Evolutionary conservation across 2,113 vertebrate genomes (phyloP).

Genomic region (Amphiprion percula): DNA sequence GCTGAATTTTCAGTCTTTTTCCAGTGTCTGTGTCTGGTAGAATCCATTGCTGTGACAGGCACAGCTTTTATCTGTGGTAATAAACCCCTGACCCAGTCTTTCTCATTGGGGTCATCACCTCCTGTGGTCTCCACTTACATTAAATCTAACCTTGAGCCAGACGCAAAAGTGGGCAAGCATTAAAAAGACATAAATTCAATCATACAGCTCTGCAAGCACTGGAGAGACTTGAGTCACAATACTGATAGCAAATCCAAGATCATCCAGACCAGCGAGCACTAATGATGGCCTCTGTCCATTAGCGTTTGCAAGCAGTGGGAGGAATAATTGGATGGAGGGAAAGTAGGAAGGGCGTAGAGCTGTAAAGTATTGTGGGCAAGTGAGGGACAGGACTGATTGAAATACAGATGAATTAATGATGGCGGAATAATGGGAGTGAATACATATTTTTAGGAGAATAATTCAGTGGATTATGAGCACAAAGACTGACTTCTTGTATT

Average conservation of each 20-base stretch:
- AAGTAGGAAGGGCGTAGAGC: slow-evolving; percentile 16
- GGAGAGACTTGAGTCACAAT: slow-evolving; percentile 42
- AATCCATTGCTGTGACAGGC: slow-evolving; percentile 3
- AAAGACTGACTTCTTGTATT: slow-evolving; percentile 24
- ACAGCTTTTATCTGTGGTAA: neutral
- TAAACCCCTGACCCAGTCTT: slow-evolving; percentile 4
- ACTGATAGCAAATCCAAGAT: slow-evolving; percentile 38
- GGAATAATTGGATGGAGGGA: slow-evolving; percentile 13
- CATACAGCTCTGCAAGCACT: slow-evolving; percentile 45
- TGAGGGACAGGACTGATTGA: neutral
- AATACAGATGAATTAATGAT: slow-evolving; percentile 18
- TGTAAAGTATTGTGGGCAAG: slow-evolving; percentile 14
- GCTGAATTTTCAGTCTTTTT: neutral
- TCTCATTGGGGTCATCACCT: slow-evolving; percentile 5
- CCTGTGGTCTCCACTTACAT: neutral
- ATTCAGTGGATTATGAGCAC: neutral
- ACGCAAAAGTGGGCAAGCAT: slow-evolving; percentile 28
- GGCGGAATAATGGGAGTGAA: neutral
- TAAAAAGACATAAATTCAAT: slow-evolving; percentile 46
- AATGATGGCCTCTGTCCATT: slow-evolving; percentile 57
- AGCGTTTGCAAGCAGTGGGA: slow-evolving; percentile 27
- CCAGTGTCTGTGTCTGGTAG: neutral
- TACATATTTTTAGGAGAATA: neutral
- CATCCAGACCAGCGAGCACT: slow-evolving; percentile 47
- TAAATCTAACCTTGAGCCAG: slow-evolving; percentile 1